phyloP scores from a whole-genome alignment of 2,113 vertebrate genomes.

The Isurus oxyrinchus region DNA sequence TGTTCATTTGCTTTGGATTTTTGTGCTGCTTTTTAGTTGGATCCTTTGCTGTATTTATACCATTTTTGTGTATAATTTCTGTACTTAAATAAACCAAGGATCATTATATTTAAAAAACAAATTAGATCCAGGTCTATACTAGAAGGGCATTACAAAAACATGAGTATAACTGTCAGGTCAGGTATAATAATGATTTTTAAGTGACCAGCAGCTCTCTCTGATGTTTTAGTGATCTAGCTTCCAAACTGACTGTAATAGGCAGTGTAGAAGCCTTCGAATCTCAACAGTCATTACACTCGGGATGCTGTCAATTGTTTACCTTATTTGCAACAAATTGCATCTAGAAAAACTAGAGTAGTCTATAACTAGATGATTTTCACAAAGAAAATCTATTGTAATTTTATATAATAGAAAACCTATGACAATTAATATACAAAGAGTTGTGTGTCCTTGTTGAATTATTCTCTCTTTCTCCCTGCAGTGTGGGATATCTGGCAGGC shows the following conservation, averaged over 20 bases:
- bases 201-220: no score
- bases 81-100: constrained; percentile 23
- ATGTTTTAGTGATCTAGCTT: neutral
- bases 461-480: constrained; percentile 45
- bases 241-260: neutral
- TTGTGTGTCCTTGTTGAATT: neutral
- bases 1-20: neutral
- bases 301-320: neutral
- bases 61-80: constrained; percentile 31
- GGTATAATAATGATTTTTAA: neutral
- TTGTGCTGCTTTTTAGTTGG: constrained; percentile 1
- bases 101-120: neutral
- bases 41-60: constrained; percentile 24
- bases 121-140: neutral
- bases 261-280: neutral
- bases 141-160: neutral
- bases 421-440: neutral
- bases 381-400: neutral
- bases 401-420: neutral
- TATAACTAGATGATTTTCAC: neutral
- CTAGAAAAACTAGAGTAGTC: neutral
- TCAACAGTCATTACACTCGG: neutral
- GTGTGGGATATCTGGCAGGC: constrained; percentile 79
- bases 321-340: neutral
- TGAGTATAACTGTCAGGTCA: neutral